Base-by-base conservation (phyloP, 2,797 vertebrate genomes). In the Hephaestus fuliginosus region DNA sequence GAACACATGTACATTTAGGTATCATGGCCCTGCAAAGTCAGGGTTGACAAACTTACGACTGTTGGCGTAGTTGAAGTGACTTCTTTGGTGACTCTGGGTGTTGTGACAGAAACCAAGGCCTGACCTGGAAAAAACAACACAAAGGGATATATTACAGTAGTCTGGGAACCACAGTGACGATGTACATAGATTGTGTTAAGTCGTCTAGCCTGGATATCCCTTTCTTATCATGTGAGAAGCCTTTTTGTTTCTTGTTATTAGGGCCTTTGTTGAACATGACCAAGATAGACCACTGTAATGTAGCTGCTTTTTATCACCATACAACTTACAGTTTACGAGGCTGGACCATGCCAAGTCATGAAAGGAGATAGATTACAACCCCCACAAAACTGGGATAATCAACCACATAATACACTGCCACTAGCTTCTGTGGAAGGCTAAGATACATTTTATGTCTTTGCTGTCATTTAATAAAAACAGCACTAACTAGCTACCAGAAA, bases 41-140 rank as follows among this genome's bases (percentile, higher is more conserved):
- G 22, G 70, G 20, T 1, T 14, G 17, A 61, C 64, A 74, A 69
- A 93, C 93, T 93, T 90, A 96, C 96, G 11, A 73, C 58, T 64
- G 92, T 82, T 44, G 94, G 88, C 20, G 88, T 71, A 2, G 90
- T 85, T 53, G 93, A 71, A 55, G 85, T 80, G 64, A 85, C 56
- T 66, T 89, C 86, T 70, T 81, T 72, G 52, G 89, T 81, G 75
- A 89, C 74, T 70, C 79, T 60, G 1, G 92, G 89, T 5, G 94
- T 92, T 55, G 94, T 93, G 55, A 85, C 63, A 65, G 80, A 86
- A 65, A 79, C 67, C 11, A 90, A 25, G 20, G 86, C 72, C 66
- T 94, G 88, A 81, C 92, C 96, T 96, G 75, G 44, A 86, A 74
- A 67, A 67, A 36, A 65, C 14, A 85, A 84, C 7, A 85, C 36